Evolutionary conservation across 2,888 invertebrate species (phyloP).

Genomic region (Polylopha cassiicola): DNA sequence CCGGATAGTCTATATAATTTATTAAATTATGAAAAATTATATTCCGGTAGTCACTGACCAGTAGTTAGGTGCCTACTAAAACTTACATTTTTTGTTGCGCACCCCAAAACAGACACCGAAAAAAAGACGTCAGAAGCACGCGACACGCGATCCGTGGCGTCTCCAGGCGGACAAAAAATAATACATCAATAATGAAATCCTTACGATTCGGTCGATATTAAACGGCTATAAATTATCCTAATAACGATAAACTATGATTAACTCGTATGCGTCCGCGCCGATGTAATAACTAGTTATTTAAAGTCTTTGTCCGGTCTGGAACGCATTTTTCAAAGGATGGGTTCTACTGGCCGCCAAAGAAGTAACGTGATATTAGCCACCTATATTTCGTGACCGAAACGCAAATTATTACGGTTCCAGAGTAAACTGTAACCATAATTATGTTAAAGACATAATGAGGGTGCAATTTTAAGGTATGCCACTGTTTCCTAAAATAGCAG

Average conservation of each 20-base stretch:
- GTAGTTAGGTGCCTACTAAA: constrained; percentile 36
- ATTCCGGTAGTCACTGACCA: constrained; percentile 74
- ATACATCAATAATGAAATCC: constrained; percentile 70
- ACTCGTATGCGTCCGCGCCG: constrained; percentile 37
- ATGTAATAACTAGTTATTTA: constrained; percentile 30
- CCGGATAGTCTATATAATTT: constrained; percentile 69
- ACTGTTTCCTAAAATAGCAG: constrained; percentile 21
- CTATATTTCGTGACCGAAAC: constrained; percentile 31
- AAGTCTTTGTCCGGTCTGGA: constrained; percentile 38
- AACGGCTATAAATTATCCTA: constrained; percentile 75
- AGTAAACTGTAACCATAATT: constrained; percentile 32
- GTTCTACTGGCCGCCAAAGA: constrained; percentile 41
- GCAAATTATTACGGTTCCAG: constrained; percentile 26
- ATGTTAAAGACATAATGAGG: constrained; percentile 26
- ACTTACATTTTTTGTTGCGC: constrained; percentile 65
- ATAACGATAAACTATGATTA: constrained; percentile 63
- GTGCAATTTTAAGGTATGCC: constrained; percentile 18
- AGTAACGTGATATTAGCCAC: constrained; percentile 39
- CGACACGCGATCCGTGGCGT: constrained; percentile 70
- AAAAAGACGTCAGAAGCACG: constrained; percentile 65
- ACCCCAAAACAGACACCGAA: constrained; percentile 52
- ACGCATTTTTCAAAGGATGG: constrained; percentile 16
- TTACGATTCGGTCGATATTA: constrained; percentile 62
- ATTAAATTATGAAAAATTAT: constrained; percentile 74
- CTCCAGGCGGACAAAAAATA: constrained; percentile 49